Conservation (phyloP, 2,113 vertebrate species). For the Passer domesticus region DNA sequence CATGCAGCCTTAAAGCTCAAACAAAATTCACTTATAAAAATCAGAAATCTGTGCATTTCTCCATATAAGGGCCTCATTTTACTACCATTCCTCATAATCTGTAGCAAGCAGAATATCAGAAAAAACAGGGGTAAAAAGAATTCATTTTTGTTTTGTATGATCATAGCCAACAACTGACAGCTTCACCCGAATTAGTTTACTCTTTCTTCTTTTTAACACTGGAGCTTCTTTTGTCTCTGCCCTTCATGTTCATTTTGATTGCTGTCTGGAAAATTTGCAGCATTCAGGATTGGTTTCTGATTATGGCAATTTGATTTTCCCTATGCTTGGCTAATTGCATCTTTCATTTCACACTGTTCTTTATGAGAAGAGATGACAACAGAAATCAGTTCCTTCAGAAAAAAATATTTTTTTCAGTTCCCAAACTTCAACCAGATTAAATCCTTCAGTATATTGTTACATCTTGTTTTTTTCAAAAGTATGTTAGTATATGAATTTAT, state of each 20-base stretch:
- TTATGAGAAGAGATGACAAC: background rate
- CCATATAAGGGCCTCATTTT: background rate
- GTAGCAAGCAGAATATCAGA: background rate
- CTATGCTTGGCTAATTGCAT: background rate
- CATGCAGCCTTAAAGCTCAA: background rate
- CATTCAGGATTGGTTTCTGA: background rate
- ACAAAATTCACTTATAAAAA: background rate
- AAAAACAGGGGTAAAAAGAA: background rate
- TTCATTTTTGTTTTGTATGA: background rate
- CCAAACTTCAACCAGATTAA: background rate
- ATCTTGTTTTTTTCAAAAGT: background rate
- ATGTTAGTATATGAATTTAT: background rate
- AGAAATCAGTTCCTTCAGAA: background rate
- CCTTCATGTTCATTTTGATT: background rate
- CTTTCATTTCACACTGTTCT: background rate
- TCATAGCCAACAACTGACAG: background rate
- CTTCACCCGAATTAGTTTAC: background rate
- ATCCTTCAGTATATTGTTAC: background rate
- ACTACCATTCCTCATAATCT: background rate
- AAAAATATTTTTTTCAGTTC: background rate
- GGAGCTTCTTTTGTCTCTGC: background rate
- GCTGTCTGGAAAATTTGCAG: background rate
- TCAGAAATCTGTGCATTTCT: background rate
- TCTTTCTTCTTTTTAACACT: background rate
- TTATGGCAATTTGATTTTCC: constrained; percentile 19